phyloP scores from a whole-genome alignment of 37 sponge, comb jelly and placozoan genomes.

The Cliona cf. orientalis region DNA sequence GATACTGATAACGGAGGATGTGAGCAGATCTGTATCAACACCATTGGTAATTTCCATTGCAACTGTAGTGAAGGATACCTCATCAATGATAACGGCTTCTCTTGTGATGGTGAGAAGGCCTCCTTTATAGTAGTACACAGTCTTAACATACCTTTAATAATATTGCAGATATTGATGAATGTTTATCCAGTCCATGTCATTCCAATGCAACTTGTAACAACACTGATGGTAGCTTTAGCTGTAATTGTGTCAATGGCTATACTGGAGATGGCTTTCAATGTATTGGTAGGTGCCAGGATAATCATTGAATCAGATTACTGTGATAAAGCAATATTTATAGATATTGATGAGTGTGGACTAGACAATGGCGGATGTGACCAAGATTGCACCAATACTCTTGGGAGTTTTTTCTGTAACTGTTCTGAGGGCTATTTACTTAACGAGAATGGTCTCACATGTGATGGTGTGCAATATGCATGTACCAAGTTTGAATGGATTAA shows the following conservation, averaged over 20 bases:
- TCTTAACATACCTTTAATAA: no score
- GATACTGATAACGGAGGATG: slow-evolving; percentile 28
- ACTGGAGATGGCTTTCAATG: slow-evolving; percentile 1
- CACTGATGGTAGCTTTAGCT: slow-evolving; percentile 39
- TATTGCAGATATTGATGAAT: slow-evolving; percentile 43
- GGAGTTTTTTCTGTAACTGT: slow-evolving; percentile 16
- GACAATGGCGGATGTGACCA: slow-evolving; percentile 40
- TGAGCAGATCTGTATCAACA: slow-evolving; percentile 33
- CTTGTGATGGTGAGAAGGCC: no score
- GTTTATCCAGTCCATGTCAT: background rate
- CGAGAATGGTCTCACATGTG: slow-evolving; percentile 7
- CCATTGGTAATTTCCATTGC: slow-evolving; percentile 30
- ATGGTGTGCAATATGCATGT: slow-evolving; percentile 8
- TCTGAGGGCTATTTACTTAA: slow-evolving; percentile 12
- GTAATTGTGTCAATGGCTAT: slow-evolving; percentile 32
- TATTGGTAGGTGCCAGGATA: background rate
- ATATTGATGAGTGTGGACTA: slow-evolving; percentile 44
- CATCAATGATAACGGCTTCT: background rate
- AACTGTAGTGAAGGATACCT: slow-evolving; percentile 24
- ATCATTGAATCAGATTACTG: background rate
- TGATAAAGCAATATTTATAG: slow-evolving; percentile 5
- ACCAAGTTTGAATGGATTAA: background rate
- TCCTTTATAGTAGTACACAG: no score
- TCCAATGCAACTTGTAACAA: slow-evolving; percentile 29
- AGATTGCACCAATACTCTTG: slow-evolving; percentile 10